A percentile compares a stretch with the other conserved stretches of the same genome.
These are phyloP conservation scores for Nephila pilipes DNA, from an alignment of 1,140 invertebrate genomes.

Conservation along the genomic window DNA sequence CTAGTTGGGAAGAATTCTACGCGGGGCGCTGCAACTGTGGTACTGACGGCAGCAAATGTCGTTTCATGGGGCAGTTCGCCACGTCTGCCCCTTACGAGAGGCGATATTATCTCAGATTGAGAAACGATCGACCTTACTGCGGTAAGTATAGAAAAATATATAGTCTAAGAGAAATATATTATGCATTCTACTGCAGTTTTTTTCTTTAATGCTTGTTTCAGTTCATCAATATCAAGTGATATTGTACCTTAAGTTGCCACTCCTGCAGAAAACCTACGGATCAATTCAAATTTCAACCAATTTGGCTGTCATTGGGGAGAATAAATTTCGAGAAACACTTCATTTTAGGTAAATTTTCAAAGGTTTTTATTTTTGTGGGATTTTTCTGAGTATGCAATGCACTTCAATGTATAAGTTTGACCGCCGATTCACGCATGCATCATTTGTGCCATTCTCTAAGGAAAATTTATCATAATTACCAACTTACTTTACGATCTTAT, in stretches of 20 bases:
- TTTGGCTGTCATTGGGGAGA: not conserved
- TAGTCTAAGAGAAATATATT: too few species aligned
- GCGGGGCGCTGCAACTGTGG: slow-evolving; percentile 57
- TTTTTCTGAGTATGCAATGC: too few species aligned
- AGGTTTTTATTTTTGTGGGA: too few species aligned
- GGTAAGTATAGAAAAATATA: slow-evolving; percentile 16
- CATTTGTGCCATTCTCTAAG: too few species aligned
- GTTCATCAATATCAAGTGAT: slow-evolving; percentile 64
- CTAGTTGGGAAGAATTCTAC: slow-evolving; percentile 14
- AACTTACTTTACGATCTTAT: too few species aligned
- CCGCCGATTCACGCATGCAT: too few species aligned
- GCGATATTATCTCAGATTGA: slow-evolving; percentile 14
- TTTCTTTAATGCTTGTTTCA: not conserved
- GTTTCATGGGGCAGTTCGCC: slow-evolving; percentile 42
- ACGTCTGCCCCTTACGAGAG: not conserved
- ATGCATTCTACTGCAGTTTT: not conserved
- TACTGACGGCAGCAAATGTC: not conserved
- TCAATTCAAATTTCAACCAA: not conserved
- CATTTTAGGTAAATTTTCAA: not conserved
- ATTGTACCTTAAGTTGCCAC: not conserved
- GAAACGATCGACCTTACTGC: slow-evolving; percentile 46
- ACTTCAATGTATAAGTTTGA: too few species aligned
- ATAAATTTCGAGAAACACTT: not conserved
- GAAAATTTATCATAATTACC: too few species aligned
- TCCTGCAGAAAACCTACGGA: not conserved